Evolutionary conservation across 2,113 vertebrate species (phyloP).

Genomic region (Tapirus terrestris): DNA sequence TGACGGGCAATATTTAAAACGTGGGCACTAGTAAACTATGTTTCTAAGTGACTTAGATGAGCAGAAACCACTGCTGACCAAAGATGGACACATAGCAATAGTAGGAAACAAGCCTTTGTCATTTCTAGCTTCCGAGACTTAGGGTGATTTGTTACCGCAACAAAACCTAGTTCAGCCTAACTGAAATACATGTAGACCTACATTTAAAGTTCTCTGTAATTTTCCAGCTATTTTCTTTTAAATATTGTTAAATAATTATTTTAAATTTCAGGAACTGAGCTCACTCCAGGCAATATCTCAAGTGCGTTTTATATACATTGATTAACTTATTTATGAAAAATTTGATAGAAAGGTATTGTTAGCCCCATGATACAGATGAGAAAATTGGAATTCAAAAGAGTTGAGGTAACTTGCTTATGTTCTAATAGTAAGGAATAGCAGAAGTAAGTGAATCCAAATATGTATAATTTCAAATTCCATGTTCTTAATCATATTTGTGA

Average conservation of each 20-base stretch:
- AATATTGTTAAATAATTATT: neutral
- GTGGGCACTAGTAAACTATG: neutral
- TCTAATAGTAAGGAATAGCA: neutral
- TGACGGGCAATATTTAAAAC: neutral
- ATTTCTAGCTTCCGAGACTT: neutral
- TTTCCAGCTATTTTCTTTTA: neutral
- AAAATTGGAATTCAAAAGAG: neutral
- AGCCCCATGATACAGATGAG: neutral
- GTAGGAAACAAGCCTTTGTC: neutral
- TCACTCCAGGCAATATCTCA: neutral
- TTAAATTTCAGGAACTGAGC: neutral
- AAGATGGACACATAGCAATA: neutral
- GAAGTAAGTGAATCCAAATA: neutral
- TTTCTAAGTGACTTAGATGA: neutral
- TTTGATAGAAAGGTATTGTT: neutral
- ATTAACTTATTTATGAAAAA: neutral
- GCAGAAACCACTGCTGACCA: neutral
- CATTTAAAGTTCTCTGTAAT: neutral
- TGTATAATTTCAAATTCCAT: neutral
- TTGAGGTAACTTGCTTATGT: neutral
- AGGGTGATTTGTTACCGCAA: neutral
- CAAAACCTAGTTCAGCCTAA: neutral
- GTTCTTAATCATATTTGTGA: neutral
- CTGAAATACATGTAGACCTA: neutral
- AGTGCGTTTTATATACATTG: neutral